These are phyloP conservation scores for Sitta carolinensis DNA, from an alignment of 2,797 vertebrate genomes.

Conservation along the genomic window DNA sequence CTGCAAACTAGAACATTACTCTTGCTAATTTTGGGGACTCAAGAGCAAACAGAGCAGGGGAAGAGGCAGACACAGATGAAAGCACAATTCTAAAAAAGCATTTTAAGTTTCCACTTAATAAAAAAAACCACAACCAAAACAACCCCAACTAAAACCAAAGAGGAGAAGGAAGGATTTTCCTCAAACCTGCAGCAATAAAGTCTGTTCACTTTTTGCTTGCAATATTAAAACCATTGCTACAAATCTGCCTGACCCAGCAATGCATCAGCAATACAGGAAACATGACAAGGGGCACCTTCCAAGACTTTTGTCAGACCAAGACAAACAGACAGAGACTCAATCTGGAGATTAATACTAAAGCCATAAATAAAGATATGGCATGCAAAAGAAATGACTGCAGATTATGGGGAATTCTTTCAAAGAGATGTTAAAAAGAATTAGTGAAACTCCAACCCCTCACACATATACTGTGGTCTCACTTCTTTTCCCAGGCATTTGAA, in stretches of 20 bases:
- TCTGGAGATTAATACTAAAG: background rate
- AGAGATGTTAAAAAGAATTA: background rate
- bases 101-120: background rate
- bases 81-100: background rate
- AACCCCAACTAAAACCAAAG: background rate
- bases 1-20: slow-evolving; percentile 40
- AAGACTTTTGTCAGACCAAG: background rate
- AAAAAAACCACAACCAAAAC: background rate
- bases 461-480: background rate
- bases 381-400: background rate
- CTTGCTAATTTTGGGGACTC: slow-evolving; percentile 47
- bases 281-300: background rate
- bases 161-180: background rate
- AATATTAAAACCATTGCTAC: background rate
- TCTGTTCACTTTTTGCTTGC: background rate
- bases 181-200: background rate
- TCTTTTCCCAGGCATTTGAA: background rate
- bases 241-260: background rate
- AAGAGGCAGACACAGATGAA: slow-evolving; percentile 43
- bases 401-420: background rate
- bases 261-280: background rate
- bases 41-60: slow-evolving; percentile 24
- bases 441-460: background rate
- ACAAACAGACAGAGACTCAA: background rate
- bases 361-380: background rate